These are phyloP conservation scores for Plodia interpunctella DNA, from an alignment of 1,140 invertebrate species.

Conservation along the genomic window DNA sequence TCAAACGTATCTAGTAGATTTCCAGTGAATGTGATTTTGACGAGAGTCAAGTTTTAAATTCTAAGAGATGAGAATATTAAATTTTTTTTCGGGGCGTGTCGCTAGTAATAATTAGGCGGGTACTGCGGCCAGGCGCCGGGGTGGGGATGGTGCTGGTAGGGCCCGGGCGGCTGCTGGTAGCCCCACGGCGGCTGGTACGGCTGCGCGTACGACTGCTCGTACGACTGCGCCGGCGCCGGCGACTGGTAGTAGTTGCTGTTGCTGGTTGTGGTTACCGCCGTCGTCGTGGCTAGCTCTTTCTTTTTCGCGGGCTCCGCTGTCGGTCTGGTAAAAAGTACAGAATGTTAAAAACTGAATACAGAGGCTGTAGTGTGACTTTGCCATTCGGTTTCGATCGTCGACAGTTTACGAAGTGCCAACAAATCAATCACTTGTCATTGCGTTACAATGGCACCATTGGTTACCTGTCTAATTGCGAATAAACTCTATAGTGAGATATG, in stretches of 20 bases:
- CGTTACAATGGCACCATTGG: no score
- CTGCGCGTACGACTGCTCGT: slow-evolving; percentile 65
- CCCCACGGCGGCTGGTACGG: slow-evolving; percentile 66
- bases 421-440: no score
- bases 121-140: slow-evolving; percentile 55
- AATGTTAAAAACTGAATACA: neutral
- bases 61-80: no score
- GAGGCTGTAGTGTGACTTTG: no score
- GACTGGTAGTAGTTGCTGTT: slow-evolving; percentile 51
- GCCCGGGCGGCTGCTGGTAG: slow-evolving; percentile 64
- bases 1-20: no score
- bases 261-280: slow-evolving; percentile 27
- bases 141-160: slow-evolving; percentile 59
- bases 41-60: no score
- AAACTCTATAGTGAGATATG: no score
- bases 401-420: no score
- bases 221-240: slow-evolving; percentile 41
- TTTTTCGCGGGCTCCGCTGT: slow-evolving; percentile 43
- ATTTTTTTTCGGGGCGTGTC: neutral
- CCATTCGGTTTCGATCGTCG: no score
- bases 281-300: slow-evolving; percentile 39
- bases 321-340: slow-evolving; percentile 19
- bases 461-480: no score
- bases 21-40: no score
- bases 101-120: slow-evolving; percentile 64